Evolutionary conservation across 2,797 vertebrate species (phyloP), one percentile per base, ranked within the genome.

Genomic region (Falco concolor): DNA sequence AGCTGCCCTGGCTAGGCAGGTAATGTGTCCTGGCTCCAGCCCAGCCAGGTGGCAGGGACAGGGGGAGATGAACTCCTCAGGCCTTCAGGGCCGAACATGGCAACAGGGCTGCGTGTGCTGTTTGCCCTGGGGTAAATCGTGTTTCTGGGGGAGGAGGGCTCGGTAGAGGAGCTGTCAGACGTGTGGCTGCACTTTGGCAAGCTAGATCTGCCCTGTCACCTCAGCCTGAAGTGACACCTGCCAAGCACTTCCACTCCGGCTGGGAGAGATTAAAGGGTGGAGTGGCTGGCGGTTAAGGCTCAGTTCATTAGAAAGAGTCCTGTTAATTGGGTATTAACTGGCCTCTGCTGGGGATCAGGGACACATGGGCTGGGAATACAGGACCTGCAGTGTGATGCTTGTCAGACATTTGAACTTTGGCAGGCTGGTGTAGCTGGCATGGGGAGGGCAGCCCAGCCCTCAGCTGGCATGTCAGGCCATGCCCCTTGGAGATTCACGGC

Each of bases 291-390:
- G 9, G 94, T 73, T 88, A 79, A 86, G 74, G 83, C 89, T 94
- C 70, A 60, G 95, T 95, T 97, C 95, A 79, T 96, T 96, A 96
- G 93, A 76, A 89, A 91, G 74, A 96, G 82, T 85, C 82, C 93
- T 74, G 91, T 97, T 96, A 96, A 96, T 97, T 96, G 95, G 96
- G 90, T 95, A 96, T 96, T 96, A 96, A 90, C 87, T 60, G 87
- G 95, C 89, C 96, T 96, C 96, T 96, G 96, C 80, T 93, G 96
- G 93, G 91, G 95, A 95, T 67, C 68, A 5, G 80, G 95, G 96
- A 96, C 96, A 96, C 96, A 95, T 93, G 96, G 94, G 87, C 93
- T 96, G 96, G 95, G 96, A 96, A 95, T 95, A 96, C 44, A 81
- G 94, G 95, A 94, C 90, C 95, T 88, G 93, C 64, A 20, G 90